Conservation (phyloP, 2,113 vertebrate species). For the Ondatra zibethicus region DNA sequence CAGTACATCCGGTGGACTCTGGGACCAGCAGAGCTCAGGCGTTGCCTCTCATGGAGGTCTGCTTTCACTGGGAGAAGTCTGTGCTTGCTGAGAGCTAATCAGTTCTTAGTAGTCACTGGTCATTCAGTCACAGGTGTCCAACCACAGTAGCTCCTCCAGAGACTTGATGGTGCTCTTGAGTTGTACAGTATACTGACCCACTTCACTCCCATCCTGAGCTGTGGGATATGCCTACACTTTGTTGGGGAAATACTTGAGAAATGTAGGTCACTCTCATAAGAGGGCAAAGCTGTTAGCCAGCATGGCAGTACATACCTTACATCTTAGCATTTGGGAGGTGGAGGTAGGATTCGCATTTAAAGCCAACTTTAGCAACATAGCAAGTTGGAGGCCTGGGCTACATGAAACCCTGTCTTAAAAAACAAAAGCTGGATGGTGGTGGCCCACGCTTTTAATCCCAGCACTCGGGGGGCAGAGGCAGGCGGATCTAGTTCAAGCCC, state of each 20-base stretch:
- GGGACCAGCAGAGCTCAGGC: conserved; percentile 11
- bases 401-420: background rate
- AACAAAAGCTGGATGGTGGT: background rate
- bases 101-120: conserved; percentile 5
- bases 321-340: background rate
- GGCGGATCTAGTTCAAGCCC: background rate
- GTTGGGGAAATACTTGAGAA: background rate
- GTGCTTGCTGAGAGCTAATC: conserved; percentile 4
- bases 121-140: background rate
- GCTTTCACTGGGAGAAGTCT: background rate
- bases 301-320: background rate
- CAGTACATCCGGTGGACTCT: conserved; percentile 14
- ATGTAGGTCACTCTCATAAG: background rate
- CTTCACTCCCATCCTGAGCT: background rate
- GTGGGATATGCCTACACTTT: background rate
- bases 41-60: background rate
- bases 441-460: background rate
- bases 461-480: background rate
- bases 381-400: background rate
- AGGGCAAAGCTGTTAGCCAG: background rate
- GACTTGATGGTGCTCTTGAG: conserved; percentile 9
- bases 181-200: background rate
- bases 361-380: background rate
- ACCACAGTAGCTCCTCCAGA: background rate
- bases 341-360: too few species aligned